Evolutionary conservation across 2,113 vertebrate genomes (phyloP).

Genomic region (Nibea coibor): DNA sequence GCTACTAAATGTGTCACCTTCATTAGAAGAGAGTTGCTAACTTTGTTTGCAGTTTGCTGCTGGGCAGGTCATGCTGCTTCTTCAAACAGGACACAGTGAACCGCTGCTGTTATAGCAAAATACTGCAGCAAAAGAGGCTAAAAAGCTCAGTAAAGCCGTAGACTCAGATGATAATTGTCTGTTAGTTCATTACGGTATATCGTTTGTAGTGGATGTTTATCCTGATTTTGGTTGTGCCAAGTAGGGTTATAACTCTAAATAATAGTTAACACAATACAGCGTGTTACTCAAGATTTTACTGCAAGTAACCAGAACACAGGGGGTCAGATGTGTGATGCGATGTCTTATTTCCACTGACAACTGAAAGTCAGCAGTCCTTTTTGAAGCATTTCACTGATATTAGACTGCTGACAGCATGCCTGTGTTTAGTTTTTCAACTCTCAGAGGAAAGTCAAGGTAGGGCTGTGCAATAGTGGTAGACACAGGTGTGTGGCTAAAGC

Average conservation of each 20-base stretch:
- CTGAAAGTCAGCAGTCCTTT: not conserved
- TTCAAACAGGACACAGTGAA: not conserved
- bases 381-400: constrained; percentile 3
- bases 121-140: not conserved
- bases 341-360: constrained; percentile 12
- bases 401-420: not conserved
- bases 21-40: not conserved
- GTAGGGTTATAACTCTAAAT: not conserved
- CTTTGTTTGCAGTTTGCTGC: not conserved
- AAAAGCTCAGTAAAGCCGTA: not conserved
- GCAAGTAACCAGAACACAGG: not conserved
- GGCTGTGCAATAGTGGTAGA: constrained; percentile 25
- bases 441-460: not conserved
- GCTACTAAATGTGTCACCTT: not conserved
- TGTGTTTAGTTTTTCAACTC: constrained; percentile 2
- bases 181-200: not conserved
- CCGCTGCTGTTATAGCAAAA: not conserved
- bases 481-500: not conserved
- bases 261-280: not conserved
- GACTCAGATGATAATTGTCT: not conserved
- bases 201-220: too few species aligned
- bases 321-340: not conserved
- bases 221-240: too few species aligned
- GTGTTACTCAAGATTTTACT: not conserved
- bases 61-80: not conserved